Evolutionary conservation across 2,888 invertebrate genomes (phyloP), one percentile per base, ranked within the genome.

Genomic region (Scaptomyza flava): DNA sequence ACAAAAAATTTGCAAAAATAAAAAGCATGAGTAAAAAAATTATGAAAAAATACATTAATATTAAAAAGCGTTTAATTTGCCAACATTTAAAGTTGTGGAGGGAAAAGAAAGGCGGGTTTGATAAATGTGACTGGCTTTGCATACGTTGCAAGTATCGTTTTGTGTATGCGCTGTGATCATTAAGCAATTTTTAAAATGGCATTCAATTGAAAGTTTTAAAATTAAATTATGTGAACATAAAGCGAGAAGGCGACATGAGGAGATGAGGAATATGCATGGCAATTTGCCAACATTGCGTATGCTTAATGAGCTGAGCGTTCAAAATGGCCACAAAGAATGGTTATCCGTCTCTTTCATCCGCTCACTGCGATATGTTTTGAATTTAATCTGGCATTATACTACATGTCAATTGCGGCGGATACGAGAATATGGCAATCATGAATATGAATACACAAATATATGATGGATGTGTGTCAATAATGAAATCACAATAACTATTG

Each of bases 11-110:
- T 72, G 66, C 72, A 76, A 79, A 72, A 79, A 87, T 70, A 79
- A 78, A 71, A 67, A 69, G 68, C 66, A 60, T 67, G 60, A 74
- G 52, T 63, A 59, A 64, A 48, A 68, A 82, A 77, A 80, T 66
- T 48, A 77, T 67, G 47, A 67, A 54, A 76, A 79, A 81, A 77
- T 69, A 77, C 82, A 84, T 87, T 79, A 86, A 82, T 83, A 82
- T 83, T 83, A 79, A 84, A 84, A 85, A 83, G 76, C 81, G 85
- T 83, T 83, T 83, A 79, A 87, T 84, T 84, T 87, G 73, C 76
- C 71, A 79, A 66, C 72, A 76, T 64, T 84, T 81, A 60, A 65
- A 83, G 66, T 62, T 59, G 31, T n/a, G 43, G 57, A 12, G 12
- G 50, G 6, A 5, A 6, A 27, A n/a, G n/a, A 1, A 1, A 7